These are phyloP conservation scores for Diachasma alloeum DNA, from an alignment of 1,140 invertebrate genomes.

Conservation along the genomic window DNA sequence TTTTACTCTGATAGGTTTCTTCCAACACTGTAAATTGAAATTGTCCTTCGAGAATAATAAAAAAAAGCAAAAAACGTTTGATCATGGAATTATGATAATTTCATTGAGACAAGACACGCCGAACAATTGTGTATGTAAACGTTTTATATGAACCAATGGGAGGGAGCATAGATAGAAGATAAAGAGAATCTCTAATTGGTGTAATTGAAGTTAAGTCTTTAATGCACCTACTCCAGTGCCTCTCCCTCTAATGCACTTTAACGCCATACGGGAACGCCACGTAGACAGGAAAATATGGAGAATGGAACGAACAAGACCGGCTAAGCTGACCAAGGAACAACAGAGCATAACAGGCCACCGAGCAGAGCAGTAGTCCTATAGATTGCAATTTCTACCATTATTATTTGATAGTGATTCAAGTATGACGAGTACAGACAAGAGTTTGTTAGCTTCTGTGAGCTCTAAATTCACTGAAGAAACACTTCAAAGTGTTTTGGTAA, in stretches of 20 bases:
- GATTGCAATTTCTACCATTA: too few species aligned
- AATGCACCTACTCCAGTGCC: neutral
- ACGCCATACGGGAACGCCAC: neutral
- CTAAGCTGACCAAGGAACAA: neutral
- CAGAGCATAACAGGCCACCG: too few species aligned
- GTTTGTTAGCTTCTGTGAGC: neutral
- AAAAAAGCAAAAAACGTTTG: neutral
- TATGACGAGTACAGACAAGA: neutral
- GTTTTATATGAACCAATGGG: neutral
- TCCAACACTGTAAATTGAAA: neutral
- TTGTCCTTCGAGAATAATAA: neutral
- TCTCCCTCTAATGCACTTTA: neutral
- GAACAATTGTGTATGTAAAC: neutral
- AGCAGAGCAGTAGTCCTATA: too few species aligned
- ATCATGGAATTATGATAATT: neutral
- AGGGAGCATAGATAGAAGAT: neutral
- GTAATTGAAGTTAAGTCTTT: neutral
- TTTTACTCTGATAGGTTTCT: constrained; percentile 4
- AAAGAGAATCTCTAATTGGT: neutral
- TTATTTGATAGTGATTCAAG: neutral
- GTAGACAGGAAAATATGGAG: neutral
- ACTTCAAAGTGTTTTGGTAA: constrained; percentile 59
- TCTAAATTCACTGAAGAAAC: constrained; percentile 58
- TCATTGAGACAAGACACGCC: neutral
- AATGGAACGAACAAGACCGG: neutral